A percentile compares a stretch with the other conserved stretches of the same genome.
Evolutionary conservation across 2,797 vertebrate species (phyloP).

Genomic region (Propithecus deckenii): DNA sequence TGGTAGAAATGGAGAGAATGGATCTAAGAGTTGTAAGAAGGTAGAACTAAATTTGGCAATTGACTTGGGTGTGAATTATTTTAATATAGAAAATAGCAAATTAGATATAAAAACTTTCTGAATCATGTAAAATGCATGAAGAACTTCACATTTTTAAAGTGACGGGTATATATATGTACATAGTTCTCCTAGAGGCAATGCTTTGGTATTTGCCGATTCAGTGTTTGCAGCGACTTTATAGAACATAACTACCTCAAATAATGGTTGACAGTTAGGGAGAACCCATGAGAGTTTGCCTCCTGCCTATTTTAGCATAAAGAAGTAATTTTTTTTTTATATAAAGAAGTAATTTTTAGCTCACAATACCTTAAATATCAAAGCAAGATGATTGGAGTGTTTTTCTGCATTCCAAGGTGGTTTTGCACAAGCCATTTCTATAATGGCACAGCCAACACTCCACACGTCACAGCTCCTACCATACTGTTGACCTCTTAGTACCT

Average conservation of each 20-base stretch:
- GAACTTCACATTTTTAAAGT: neutral
- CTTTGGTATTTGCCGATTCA: neutral
- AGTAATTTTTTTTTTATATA: neutral
- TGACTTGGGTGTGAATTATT: neutral
- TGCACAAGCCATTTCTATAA: conserved; percentile 95
- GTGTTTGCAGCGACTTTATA: neutral
- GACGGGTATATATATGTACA: neutral
- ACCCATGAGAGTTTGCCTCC: neutral
- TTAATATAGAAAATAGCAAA: neutral
- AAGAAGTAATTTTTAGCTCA: conserved; percentile 5
- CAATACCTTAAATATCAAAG: conserved; percentile 93
- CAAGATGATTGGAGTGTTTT: conserved; percentile 94
- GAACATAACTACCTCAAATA: neutral
- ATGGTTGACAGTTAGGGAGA: neutral
- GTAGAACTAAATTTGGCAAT: neutral
- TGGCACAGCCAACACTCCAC: conserved; percentile 93
- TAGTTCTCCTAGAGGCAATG: neutral
- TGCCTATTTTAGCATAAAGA: conserved; percentile 22
- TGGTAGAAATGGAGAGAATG: neutral
- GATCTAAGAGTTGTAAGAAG: neutral
- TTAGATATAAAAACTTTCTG: neutral
- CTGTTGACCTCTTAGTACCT: conserved; percentile 93
- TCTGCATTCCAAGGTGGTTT: conserved; percentile 95
- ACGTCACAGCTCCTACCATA: conserved; percentile 96
- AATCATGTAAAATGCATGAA: neutral